Conservation (phyloP, 1,140 invertebrate species). For the Batillaria attramentaria region DNA sequence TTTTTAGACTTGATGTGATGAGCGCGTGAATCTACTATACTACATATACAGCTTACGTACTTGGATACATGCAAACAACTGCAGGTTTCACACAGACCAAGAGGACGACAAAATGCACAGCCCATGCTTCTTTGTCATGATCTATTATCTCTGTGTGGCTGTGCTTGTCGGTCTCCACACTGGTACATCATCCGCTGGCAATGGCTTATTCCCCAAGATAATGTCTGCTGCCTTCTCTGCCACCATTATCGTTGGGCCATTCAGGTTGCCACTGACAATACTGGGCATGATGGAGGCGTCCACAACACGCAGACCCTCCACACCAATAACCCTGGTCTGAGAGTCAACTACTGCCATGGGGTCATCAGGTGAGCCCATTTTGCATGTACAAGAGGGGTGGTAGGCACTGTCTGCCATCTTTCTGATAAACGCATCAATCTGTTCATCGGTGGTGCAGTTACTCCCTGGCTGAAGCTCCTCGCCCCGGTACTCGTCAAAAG, state of each 20-base stretch:
- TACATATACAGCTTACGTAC: background rate
- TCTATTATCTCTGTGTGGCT: constrained; percentile 57
- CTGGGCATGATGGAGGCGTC: constrained; percentile 77
- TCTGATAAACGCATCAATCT: constrained; percentile 66
- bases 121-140: background rate
- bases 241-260: constrained; percentile 75
- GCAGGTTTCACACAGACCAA: background rate
- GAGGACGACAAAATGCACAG: background rate
- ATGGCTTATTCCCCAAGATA: constrained; percentile 66
- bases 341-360: constrained; percentile 76
- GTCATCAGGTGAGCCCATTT: constrained; percentile 75
- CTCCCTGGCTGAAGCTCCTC: constrained; percentile 70
- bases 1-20: too few relatives aligned
- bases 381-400: constrained; percentile 76
- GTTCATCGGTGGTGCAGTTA: constrained; percentile 52
- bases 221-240: constrained; percentile 76
- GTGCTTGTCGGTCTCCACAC: constrained; percentile 63
- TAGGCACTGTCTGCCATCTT: constrained; percentile 72
- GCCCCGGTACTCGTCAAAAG: constrained; percentile 72
- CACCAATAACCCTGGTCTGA: constrained; percentile 69
- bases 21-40: background rate
- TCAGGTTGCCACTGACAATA: constrained; percentile 75
- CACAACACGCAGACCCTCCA: constrained; percentile 73
- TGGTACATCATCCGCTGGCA: constrained; percentile 63
- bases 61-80: background rate